A percentile compares a stretch with the other conserved stretches of the same genome.
Evolutionary conservation across 35 echinoderm and acorn worm species (phyloP).

Genomic region (Ophioderma brevispina): DNA sequence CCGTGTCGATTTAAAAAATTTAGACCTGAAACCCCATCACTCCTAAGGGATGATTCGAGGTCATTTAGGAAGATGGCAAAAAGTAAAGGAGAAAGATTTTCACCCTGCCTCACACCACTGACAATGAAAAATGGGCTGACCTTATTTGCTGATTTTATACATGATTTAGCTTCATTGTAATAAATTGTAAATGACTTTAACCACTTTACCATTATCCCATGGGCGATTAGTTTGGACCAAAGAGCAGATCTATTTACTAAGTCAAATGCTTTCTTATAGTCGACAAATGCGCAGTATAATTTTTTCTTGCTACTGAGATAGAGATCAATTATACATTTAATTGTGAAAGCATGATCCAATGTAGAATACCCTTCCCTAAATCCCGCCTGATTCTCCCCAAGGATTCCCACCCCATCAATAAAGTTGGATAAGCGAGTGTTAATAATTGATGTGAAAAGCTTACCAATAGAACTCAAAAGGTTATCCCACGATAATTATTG

Average conservation of each 20-base stretch:
- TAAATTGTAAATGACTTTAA: too few relatives aligned
- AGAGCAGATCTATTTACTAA: constrained; percentile 40
- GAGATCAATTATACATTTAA: constrained; percentile 35
- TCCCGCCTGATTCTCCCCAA: constrained; percentile 54
- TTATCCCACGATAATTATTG: constrained; percentile 26
- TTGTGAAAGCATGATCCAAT: constrained; percentile 32
- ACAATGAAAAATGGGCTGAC: too few relatives aligned
- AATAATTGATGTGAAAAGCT: constrained; percentile 49
- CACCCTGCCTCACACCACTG: too few relatives aligned
- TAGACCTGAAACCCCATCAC: too few relatives aligned
- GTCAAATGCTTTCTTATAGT: constrained; percentile 70
- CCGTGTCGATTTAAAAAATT: too few relatives aligned
- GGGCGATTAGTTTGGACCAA: constrained; percentile 54
- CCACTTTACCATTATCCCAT: constrained; percentile 57
- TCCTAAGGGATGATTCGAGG: too few relatives aligned
- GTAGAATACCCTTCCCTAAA: constrained; percentile 46
- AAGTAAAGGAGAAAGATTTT: too few relatives aligned
- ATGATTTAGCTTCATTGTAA: too few relatives aligned
- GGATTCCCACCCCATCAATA: neutral
- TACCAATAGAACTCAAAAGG: constrained; percentile 22
- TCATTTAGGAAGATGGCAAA: too few relatives aligned
- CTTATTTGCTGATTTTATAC: too few relatives aligned
- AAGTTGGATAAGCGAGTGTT: constrained; percentile 21
- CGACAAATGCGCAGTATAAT: constrained; percentile 63
- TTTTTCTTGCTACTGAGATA: constrained; percentile 27